A percentile compares a stretch with the other conserved stretches of the same genome.
These are phyloP conservation scores for Bubalus kerabau DNA, from an alignment of 2,113 vertebrate genomes.

Conservation along the genomic window DNA sequence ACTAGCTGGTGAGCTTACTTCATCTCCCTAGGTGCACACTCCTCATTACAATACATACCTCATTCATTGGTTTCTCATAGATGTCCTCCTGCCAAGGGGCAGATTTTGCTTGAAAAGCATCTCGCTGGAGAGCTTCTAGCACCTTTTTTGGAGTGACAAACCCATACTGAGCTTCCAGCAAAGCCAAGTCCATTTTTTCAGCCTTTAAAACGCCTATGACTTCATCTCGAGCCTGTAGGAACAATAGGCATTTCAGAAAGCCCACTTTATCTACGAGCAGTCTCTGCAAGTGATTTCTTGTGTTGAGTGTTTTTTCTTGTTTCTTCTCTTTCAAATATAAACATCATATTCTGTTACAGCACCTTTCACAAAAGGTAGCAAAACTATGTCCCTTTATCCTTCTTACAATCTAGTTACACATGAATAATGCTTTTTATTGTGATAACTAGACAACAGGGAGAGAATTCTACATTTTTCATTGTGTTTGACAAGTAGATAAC, in stretches of 20 bases:
- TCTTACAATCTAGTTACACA: not conserved
- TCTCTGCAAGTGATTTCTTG: slow-evolving; percentile 30
- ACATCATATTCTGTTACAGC: not conserved
- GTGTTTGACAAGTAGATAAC: not conserved
- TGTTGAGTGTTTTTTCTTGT: not conserved
- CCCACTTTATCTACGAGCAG: not conserved
- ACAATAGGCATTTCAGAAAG: slow-evolving; percentile 69
- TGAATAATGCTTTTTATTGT: not conserved
- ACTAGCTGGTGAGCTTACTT: not conserved
- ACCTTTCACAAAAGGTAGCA: slow-evolving; percentile 1
- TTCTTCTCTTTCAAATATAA: slow-evolving; percentile 34
- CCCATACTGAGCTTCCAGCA: slow-evolving; percentile 95
- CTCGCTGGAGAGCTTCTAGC: slow-evolving; percentile 93
- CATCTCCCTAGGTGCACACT: not conserved
- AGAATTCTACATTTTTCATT: not conserved
- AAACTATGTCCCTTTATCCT: slow-evolving; percentile 30
- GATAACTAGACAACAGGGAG: not conserved
- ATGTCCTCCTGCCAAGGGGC: slow-evolving; percentile 89
- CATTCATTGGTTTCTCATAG: slow-evolving; percentile 94
- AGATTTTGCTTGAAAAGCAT: slow-evolving; percentile 89
- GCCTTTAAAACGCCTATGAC: slow-evolving; percentile 96
- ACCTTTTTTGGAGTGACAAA: slow-evolving; percentile 94
- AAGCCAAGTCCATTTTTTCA: slow-evolving; percentile 94
- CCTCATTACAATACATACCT: slow-evolving; percentile 82
- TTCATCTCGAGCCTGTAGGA: slow-evolving; percentile 94